A percentile compares a stretch with the other conserved stretches of the same genome.
These are phyloP conservation scores for Ceyx erithaca DNA, from an alignment of 2,797 vertebrate species.

Conservation along the genomic window DNA sequence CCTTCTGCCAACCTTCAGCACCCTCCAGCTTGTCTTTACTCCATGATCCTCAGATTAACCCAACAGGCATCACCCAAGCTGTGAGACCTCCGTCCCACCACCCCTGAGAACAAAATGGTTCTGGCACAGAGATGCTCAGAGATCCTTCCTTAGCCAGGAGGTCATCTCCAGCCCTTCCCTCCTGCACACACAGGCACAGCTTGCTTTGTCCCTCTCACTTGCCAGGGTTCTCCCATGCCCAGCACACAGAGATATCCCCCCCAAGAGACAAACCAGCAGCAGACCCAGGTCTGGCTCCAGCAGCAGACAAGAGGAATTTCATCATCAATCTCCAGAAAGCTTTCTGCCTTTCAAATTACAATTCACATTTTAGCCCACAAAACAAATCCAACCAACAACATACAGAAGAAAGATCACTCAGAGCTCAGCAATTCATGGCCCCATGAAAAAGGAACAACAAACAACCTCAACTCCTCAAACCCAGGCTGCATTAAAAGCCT, in stretches of 20 bases:
- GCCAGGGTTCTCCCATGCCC: not conserved
- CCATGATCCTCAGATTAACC: rapidly evolving
- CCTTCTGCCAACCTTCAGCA: not conserved
- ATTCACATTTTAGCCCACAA: not conserved
- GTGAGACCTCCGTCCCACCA: rapidly evolving
- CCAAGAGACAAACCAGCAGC: not conserved
- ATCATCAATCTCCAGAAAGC: rapidly evolving
- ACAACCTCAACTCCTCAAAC: not conserved
- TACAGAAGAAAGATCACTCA: rapidly evolving
- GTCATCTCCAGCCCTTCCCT: not conserved
- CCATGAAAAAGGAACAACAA: not conserved
- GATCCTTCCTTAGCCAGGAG: not conserved
- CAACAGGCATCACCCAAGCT: rapidly evolving
- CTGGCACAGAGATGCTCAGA: rapidly evolving
- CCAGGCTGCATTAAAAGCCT: not conserved
- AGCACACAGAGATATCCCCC: not conserved
- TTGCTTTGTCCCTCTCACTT: not conserved
- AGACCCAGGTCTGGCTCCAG: not conserved
- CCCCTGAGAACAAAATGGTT: rapidly evolving
- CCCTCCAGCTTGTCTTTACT: not conserved
- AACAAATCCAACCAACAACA: not conserved
- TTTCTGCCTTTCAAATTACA: not conserved
- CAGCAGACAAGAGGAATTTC: not conserved
- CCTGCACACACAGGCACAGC: not conserved
- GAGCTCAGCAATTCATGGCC: rapidly evolving